Evolutionary conservation across 1,140 invertebrate species (phyloP).

Genomic region (Lepidotrigona ventralis): DNA sequence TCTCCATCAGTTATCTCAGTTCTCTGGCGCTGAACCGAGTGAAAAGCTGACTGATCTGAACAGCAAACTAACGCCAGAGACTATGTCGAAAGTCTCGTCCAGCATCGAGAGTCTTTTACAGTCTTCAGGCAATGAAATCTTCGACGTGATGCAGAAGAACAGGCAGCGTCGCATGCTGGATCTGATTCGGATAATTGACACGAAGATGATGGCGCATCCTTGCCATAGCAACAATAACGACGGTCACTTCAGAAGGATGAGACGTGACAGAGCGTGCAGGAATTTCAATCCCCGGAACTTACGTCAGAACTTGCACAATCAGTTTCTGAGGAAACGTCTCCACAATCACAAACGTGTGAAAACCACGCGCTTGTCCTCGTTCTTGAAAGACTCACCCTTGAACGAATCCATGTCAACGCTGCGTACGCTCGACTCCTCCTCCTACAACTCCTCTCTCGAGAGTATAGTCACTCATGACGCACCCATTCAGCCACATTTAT

Average conservation of each 20-base stretch:
- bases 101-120: conserved; percentile 39
- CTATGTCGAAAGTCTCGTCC: conserved; percentile 25
- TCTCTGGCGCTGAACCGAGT: neutral
- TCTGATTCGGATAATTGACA: conserved; percentile 73
- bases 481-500: conserved; percentile 13
- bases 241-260: conserved; percentile 16
- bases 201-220: conserved; percentile 71
- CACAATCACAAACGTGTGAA: neutral
- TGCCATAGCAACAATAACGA: neutral
- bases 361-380: neutral
- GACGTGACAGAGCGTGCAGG: conserved; percentile 13
- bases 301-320: conserved; percentile 7
- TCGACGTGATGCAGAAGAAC: conserved; percentile 11
- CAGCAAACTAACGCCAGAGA: neutral
- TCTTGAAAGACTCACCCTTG: neutral
- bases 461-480: conserved; percentile 26
- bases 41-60: neutral
- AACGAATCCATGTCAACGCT: conserved; percentile 3
- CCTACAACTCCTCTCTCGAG: conserved; percentile 43
- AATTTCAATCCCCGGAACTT: neutral
- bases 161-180: conserved; percentile 73
- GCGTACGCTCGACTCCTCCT: conserved; percentile 25
- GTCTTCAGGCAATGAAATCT: conserved; percentile 23
- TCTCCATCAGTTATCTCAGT: neutral
- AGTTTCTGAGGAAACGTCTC: neutral